Evolutionary conservation across 2,797 vertebrate genomes (phyloP).

Genomic region (Aplochiton taeniatus): DNA sequence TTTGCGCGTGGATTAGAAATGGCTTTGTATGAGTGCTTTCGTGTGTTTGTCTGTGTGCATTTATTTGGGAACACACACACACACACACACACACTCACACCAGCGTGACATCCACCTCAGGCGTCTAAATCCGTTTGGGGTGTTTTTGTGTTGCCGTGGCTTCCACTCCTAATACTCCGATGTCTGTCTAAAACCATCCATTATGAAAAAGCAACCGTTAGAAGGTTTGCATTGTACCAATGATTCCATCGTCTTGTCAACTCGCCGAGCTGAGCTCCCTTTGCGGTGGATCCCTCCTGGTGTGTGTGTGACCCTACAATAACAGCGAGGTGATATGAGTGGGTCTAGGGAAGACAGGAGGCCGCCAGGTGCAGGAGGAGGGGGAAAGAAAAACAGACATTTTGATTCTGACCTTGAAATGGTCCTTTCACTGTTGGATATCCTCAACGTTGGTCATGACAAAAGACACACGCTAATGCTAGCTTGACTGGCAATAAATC

Average conservation of each 20-base stretch:
- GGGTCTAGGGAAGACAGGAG: too few species aligned
- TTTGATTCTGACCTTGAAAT: neutral
- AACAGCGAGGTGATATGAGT: neutral
- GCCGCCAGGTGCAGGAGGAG: too few species aligned
- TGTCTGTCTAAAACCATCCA: constrained; percentile 42
- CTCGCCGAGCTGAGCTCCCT: constrained; percentile 22
- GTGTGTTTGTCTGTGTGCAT: neutral
- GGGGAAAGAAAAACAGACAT: neutral
- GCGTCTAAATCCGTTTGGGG: constrained; percentile 44
- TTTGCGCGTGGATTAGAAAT: neutral
- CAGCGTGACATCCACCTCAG: constrained; percentile 19
- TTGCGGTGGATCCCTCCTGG: neutral
- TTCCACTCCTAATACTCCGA: constrained; percentile 37
- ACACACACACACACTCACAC: neutral
- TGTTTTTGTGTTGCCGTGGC: constrained; percentile 47
- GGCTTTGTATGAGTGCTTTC: constrained; percentile 1
- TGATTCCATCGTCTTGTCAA: constrained; percentile 46
- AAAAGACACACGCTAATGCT: neutral
- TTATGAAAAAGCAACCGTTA: constrained; percentile 52
- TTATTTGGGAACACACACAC: neutral
- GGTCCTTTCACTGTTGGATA: neutral
- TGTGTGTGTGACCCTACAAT: neutral
- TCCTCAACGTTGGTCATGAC: neutral
- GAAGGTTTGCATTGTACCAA: constrained; percentile 62
- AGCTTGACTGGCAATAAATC: constrained; percentile 7